Evolutionary conservation across 2,888 invertebrate genomes (phyloP), one percentile per base, ranked within the genome.

Genomic region (Carterocephalus palaemon): DNA sequence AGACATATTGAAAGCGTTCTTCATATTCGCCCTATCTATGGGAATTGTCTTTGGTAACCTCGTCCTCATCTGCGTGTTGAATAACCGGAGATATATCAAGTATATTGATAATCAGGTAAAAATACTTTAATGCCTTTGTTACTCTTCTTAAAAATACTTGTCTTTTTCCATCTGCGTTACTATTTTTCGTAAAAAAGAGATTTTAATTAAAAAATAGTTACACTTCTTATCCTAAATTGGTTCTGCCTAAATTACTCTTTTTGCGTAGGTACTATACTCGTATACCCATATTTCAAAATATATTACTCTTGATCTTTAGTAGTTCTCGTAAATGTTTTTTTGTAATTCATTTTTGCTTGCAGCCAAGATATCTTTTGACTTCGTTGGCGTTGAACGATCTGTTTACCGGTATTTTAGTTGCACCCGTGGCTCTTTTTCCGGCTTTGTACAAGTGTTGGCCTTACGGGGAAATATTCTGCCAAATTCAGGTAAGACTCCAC

Each of bases 401-500:
- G 54, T 94, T 95, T 63, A 95, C 95, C 72, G 95, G 95, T 31
- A 89, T 95, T 59, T 88, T 95, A 66, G 94, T 95, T 64, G 95
- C 95, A 38, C 95, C 95, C 15, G 94, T 95, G 65, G 95, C 95
- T 47, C 90, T 95, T 51, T 86, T 95, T 59, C 95, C 95, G 13
- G 93, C 95, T 23, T 86, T 95, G 54, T 92, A 94, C 68, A 93
- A 93, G 75, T 96, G 95, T 75, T 96, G 95, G 95, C 95, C 95
- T 20, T 95, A 94, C 83, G 95, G 95, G 42, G 95, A 95, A 82
- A 91, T 95, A 66, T 92, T 95, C 75, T 96, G 95, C 79, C 95
- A 95, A 82, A 95, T 95, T 72, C 95, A 95, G 93, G 95, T 95
- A 81, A 88, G 57, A 37, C 19, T 33, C 41, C 28, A 29, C 15